Conservation (phyloP, 2,888 invertebrate genomes). For the Galeruca laticollis region DNA sequence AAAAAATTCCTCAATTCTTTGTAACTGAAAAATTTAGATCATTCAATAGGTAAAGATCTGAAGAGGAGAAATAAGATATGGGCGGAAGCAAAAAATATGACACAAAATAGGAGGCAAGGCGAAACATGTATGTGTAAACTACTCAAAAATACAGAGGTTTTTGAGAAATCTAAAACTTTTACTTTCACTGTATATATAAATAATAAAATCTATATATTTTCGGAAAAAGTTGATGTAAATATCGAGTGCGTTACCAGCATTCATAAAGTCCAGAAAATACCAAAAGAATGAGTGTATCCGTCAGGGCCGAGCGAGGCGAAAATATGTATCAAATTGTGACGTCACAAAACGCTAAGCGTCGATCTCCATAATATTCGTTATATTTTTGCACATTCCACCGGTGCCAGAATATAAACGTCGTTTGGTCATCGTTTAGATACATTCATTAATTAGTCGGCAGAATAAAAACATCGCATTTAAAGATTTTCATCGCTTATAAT, state of each 20-base stretch:
- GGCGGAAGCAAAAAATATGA: too few species aligned
- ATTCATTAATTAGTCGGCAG: conserved; percentile 41
- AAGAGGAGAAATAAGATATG: too few species aligned
- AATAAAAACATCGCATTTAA: conserved; percentile 34
- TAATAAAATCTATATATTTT: not conserved
- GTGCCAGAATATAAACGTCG: conserved; percentile 56
- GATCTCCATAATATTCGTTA: conserved; percentile 58
- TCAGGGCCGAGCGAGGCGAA: conserved; percentile 40
- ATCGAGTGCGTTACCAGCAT: not conserved
- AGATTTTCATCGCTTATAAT: not conserved
- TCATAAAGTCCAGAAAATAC: conserved; percentile 4
- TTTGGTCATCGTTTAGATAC: conserved; percentile 40
- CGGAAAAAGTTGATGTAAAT: conserved; percentile 6
- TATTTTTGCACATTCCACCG: conserved; percentile 59
- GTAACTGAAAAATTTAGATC: too few species aligned
- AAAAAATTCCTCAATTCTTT: too few species aligned
- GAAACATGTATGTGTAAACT: too few species aligned
- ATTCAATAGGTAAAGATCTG: too few species aligned
- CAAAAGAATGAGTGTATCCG: conserved; percentile 13
- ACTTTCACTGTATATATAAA: not conserved
- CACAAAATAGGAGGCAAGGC: too few species aligned
- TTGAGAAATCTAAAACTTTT: not conserved
- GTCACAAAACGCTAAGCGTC: conserved; percentile 57
- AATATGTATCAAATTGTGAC: conserved; percentile 52
- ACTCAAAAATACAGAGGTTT: too few species aligned